These are phyloP conservation scores for Drosophila setosimentum DNA, from an alignment of 2,888 invertebrate genomes.

Conservation along the genomic window DNA sequence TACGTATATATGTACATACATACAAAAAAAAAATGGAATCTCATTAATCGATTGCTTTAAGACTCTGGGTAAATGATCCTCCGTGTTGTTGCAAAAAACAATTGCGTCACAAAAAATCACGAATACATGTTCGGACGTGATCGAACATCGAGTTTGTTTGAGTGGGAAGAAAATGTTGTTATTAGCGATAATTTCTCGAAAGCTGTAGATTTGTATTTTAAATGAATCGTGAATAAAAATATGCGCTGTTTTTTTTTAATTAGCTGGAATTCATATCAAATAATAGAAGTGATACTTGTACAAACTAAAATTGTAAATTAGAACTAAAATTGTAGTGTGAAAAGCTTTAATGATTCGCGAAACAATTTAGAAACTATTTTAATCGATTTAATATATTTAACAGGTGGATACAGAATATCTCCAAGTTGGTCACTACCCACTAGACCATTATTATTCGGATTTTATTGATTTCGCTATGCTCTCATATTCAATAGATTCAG, in stretches of 20 bases:
- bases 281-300: not conserved
- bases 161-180: not conserved
- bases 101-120: not conserved
- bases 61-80: not conserved
- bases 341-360: not conserved
- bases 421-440: not conserved
- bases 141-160: not conserved
- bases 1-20: not conserved
- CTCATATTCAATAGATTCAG: not conserved
- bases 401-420: not conserved
- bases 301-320: not conserved
- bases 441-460: not conserved
- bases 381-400: not conserved
- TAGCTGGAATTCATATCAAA: not conserved
- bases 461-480: not conserved
- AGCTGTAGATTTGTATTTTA: not conserved
- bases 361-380: not conserved
- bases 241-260: not conserved
- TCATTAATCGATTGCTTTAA: not conserved
- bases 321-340: not conserved
- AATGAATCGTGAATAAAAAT: not conserved
- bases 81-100: not conserved
- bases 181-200: not conserved
- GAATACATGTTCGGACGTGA: not conserved
- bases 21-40: too few species aligned